Base-by-base conservation (phyloP, 1,140 invertebrate species). In the Lepeophtheirus salmonis region DNA sequence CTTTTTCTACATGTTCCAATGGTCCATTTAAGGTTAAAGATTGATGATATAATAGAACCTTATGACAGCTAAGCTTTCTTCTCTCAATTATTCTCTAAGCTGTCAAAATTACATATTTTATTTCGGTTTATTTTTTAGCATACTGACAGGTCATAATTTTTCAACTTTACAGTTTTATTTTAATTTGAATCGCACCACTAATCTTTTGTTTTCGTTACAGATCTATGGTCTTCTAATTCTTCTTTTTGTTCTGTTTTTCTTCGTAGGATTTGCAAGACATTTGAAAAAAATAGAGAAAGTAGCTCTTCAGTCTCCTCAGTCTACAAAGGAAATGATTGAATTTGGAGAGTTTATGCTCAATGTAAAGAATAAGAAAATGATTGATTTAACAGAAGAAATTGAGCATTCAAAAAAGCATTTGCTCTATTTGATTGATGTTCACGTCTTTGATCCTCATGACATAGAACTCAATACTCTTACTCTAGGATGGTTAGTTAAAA, bases 401-500 rank as follows among this genome's bases (percentile, higher is more conserved):
- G 56, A 58, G 26, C 4, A 25, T 21, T 58, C 56, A 4, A 58
- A 58, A 20, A 25, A 25, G 16, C 56, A 58, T 49, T 25, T 58
- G 12, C 26, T 58, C 4, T 59, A 59, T 16, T 18, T 59, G n/a
- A 59, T 59, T 50, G 57, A 59, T 50, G 57, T 59, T 20, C 57
- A 59, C n/a, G 50, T 59, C 16, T 59, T 59, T 23, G 51, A 75
- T 16, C 67, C 73, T 51, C 78, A 80, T 41, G 81, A 85, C 66
- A 76, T 84, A 16, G 74, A 76, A 59, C 71, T 79, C 0, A 83
- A 82, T 66, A 78, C 79, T 13, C 71, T 68, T 55, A 83, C 81
- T 1, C 77, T 84, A 0, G 79, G 79, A 64, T 87, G 83, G 83
- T 66, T 83, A 6, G 73, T 75, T 57, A 75, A 79, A 50, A 84